Conservation (phyloP, 1,140 invertebrate genomes). For the Cepaea nemoralis region DNA sequence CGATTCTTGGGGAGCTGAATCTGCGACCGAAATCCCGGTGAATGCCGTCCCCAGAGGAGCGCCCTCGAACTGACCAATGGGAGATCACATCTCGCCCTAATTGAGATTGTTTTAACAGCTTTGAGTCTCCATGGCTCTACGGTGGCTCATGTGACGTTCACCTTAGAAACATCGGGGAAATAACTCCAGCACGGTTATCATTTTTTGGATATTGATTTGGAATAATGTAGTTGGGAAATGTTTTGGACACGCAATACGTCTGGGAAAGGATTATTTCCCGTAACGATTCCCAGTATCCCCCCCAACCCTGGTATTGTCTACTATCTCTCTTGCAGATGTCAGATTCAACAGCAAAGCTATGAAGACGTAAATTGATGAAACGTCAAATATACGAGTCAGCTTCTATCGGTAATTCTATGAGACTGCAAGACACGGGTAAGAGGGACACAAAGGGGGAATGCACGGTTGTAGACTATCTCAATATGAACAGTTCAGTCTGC, state of each 20-base stretch:
- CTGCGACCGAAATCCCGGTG: conserved; percentile 31
- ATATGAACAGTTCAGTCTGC: too few species aligned
- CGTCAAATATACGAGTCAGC: too few species aligned
- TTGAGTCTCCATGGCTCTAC: conserved; percentile 7
- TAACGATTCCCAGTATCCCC: background rate
- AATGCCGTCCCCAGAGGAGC: conserved; percentile 10
- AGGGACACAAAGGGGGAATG: too few species aligned
- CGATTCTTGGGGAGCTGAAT: conserved; percentile 25
- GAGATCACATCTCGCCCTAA: conserved; percentile 26
- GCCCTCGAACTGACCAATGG: conserved; percentile 23
- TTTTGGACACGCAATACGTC: conserved; percentile 12
- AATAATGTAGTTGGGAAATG: conserved; percentile 7
- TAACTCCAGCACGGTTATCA: background rate
- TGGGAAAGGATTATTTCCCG: background rate
- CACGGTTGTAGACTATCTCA: too few species aligned
- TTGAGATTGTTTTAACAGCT: conserved; percentile 31
- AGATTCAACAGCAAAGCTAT: too few species aligned
- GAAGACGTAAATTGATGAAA: too few species aligned
- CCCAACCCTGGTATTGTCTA: too few species aligned
- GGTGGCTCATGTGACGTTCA: conserved; percentile 13
- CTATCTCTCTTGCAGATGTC: too few species aligned
- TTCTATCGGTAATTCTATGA: too few species aligned
- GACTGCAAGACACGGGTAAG: too few species aligned
- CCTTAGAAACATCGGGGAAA: background rate
- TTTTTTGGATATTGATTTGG: conserved; percentile 2